Conservation (phyloP, 2,113 vertebrate species). For the Crotalus helleri region DNA sequence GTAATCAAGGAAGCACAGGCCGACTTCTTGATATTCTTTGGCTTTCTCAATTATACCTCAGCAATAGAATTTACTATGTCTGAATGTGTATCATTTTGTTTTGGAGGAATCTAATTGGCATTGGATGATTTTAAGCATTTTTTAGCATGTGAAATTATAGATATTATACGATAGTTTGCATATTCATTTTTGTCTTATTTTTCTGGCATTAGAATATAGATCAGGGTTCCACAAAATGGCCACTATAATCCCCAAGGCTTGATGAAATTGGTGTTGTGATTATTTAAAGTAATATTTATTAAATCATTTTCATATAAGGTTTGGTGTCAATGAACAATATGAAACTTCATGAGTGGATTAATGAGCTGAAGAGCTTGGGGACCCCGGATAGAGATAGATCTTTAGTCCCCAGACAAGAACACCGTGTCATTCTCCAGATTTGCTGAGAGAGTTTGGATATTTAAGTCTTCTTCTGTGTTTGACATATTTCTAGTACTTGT, state of each 20-base stretch:
- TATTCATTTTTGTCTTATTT: background rate
- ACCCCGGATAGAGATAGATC: background rate
- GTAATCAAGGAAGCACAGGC: background rate
- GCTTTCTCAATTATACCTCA: background rate
- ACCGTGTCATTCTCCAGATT: background rate
- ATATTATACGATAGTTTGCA: background rate
- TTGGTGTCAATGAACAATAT: background rate
- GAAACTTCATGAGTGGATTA: background rate
- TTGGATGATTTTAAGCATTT: background rate
- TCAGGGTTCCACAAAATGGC: background rate
- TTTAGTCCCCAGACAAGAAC: background rate
- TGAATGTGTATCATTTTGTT: background rate
- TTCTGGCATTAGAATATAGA: background rate
- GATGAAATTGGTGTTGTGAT: background rate
- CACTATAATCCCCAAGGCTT: background rate
- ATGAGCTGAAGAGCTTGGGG: background rate
- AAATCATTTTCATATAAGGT: background rate
- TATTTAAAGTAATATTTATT: background rate
- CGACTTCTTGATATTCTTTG: background rate
- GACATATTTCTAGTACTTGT: background rate
- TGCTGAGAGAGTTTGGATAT: background rate
- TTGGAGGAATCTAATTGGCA: background rate
- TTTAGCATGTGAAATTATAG: background rate
- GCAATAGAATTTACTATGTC: background rate
- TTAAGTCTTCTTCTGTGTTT: background rate